phyloP scores from a whole-genome alignment of 2,113 vertebrate genomes.

The Mohoua ochrocephala region DNA sequence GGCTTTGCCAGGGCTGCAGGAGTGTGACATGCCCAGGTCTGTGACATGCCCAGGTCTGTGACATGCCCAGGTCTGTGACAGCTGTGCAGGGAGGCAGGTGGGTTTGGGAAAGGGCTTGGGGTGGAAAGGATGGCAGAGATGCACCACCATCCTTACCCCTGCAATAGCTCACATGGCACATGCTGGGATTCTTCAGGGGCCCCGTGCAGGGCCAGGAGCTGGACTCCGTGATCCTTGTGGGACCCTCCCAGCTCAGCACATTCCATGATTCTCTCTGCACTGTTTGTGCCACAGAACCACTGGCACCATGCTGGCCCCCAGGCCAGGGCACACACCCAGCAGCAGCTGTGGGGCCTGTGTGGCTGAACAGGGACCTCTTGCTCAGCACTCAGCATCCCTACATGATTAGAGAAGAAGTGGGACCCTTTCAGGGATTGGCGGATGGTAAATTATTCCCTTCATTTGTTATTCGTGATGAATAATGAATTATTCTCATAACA shows the following conservation, averaged over 20 bases:
- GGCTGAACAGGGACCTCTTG: neutral
- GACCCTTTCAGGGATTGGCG: slow-evolving; percentile 55
- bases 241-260: neutral
- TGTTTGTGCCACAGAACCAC: neutral
- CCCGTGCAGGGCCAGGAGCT: neutral
- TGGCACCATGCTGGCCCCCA: neutral
- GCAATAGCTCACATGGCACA: neutral
- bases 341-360: neutral
- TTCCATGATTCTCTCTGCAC: neutral
- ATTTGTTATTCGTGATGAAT: slow-evolving; percentile 70
- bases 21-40: neutral
- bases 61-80: neutral
- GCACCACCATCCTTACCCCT: neutral
- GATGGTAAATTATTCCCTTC: slow-evolving; percentile 71
- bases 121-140: neutral
- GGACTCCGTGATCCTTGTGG: accelerated
- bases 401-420: slow-evolving; percentile 20
- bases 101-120: accelerated
- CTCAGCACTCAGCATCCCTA: neutral
- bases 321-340: neutral
- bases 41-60: neutral
- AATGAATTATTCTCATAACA: slow-evolving; percentile 72
- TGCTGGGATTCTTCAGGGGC: neutral
- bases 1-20: neutral
- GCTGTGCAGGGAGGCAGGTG: neutral